phyloP scores from a whole-genome alignment of 2,888 invertebrate species.

The Spialia ferax region DNA sequence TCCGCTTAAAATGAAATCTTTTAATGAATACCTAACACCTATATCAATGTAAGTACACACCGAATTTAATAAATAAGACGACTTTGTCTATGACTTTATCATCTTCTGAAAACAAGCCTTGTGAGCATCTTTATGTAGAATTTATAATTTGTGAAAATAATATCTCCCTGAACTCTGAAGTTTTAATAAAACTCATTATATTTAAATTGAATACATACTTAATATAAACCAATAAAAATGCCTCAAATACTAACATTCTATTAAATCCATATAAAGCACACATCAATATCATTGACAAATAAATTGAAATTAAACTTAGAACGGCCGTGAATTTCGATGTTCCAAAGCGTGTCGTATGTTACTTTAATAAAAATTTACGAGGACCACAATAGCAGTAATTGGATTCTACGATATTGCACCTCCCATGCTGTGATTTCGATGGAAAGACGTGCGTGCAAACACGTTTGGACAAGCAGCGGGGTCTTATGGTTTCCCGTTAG shows the following conservation, averaged over 20 bases:
- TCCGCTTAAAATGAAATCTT: no score
- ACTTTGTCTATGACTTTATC: no score
- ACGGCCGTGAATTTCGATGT: slow-evolving; percentile 3
- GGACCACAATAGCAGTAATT: slow-evolving; percentile 40
- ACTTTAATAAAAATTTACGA: slow-evolving; percentile 35
- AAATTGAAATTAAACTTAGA: slow-evolving; percentile 13
- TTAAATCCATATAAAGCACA: not conserved
- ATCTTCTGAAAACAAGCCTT: no score
- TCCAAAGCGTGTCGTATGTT: slow-evolving; percentile 16
- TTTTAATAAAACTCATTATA: no score
- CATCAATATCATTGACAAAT: not conserved
- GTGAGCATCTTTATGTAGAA: no score
- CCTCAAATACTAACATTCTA: not conserved
- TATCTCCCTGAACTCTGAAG: no score
- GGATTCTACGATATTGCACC: slow-evolving; percentile 51
- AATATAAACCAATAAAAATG: no score
- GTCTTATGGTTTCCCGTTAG: slow-evolving; percentile 54
- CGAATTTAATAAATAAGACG: no score
- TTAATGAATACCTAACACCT: no score
- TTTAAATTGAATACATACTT: no score
- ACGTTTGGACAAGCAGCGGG: slow-evolving; percentile 47
- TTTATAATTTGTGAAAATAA: no score
- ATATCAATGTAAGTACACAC: no score
- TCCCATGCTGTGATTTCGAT: slow-evolving; percentile 65
- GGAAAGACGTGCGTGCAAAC: slow-evolving; percentile 63